A percentile compares a stretch with the other conserved stretches of the same genome.
These are phyloP conservation scores for Pavo muticus DNA, from an alignment of 2,113 vertebrate genomes.

Conservation along the genomic window DNA sequence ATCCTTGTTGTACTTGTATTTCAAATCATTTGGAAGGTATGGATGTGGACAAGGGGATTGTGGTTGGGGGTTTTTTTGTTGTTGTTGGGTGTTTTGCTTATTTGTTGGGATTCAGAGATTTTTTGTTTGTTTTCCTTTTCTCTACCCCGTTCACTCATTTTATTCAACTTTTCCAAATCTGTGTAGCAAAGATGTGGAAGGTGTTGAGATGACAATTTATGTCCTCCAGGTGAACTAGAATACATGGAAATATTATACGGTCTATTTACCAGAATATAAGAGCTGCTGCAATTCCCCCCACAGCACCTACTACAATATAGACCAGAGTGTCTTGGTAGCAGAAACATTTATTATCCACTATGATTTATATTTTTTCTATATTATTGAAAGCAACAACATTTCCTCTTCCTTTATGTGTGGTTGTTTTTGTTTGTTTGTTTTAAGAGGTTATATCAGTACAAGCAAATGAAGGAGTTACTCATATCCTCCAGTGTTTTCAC, in stretches of 20 bases:
- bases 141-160: neutral
- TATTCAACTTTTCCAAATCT: no score
- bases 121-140: neutral
- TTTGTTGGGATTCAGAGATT: no score
- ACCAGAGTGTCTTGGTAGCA: no score
- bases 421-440: neutral
- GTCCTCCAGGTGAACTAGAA: neutral
- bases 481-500: neutral
- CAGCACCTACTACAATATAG: neutral
- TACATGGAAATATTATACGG: neutral
- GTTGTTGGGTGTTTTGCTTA: no score
- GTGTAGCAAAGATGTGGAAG: neutral
- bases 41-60: neutral
- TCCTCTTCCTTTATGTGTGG: neutral
- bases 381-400: neutral
- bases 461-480: neutral
- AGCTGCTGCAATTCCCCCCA: neutral
- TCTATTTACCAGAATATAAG: neutral
- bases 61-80: no score
- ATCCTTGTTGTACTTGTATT: constrained; percentile 7
- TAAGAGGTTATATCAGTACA: neutral
- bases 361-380: neutral
- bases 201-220: neutral
- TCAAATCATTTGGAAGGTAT: neutral
- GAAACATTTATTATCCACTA: neutral